A percentile compares a stretch with the other conserved stretches of the same genome.
Evolutionary conservation across 2,797 vertebrate genomes (phyloP).

Genomic region (Lepus oiostolus): DNA sequence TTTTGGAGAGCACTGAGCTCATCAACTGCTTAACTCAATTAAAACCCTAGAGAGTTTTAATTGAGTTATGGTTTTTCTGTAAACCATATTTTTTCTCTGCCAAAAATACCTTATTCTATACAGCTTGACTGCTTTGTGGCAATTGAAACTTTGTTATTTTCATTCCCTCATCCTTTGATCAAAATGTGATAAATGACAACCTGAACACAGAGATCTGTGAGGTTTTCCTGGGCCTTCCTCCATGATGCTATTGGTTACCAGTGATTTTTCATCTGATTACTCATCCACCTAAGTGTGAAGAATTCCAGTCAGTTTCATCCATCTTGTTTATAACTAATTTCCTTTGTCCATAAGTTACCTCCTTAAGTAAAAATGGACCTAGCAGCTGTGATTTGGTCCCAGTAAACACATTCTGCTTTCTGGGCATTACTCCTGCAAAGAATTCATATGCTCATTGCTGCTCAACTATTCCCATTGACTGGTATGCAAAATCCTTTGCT

Average conservation of each 20-base stretch:
- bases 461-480: neutral
- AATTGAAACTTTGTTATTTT: slow-evolving; percentile 19
- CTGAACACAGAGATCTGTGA: neutral
- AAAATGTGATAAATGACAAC: slow-evolving; percentile 2
- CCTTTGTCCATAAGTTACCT: neutral
- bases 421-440: neutral
- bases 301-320: neutral
- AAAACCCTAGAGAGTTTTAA: neutral
- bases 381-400: neutral
- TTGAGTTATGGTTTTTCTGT: neutral
- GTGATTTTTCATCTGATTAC: neutral
- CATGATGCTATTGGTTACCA: neutral
- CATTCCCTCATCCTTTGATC: neutral
- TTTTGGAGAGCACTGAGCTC: neutral
- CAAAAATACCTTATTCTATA: neutral
- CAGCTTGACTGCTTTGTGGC: neutral
- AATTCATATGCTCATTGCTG: neutral
- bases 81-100: neutral
- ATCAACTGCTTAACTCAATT: neutral
- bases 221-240: neutral
- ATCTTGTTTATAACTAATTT: neutral
- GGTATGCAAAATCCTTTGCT: neutral
- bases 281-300: neutral
- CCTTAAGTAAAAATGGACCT: neutral
- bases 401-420: slow-evolving; percentile 2